These are phyloP conservation scores for Zapornia atra DNA, from an alignment of 2,113 vertebrate genomes.

Conservation along the genomic window DNA sequence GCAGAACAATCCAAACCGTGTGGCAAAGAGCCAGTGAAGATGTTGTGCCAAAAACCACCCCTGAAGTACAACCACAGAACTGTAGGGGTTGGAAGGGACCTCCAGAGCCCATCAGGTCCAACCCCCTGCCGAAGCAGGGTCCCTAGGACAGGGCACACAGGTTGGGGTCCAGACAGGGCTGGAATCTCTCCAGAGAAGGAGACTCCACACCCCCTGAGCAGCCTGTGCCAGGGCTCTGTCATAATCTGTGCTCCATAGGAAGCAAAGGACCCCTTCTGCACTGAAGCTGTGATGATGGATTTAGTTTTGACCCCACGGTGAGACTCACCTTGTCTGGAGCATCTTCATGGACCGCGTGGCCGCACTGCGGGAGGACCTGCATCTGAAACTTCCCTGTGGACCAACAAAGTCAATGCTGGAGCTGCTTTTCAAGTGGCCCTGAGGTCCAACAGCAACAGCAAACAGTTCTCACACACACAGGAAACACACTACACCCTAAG, in stretches of 20 bases:
- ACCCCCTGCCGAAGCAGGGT: too few species aligned
- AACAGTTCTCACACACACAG: neutral
- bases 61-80: too few species aligned
- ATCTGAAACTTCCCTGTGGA: constrained; percentile 96
- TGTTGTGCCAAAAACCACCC: fast-evolving
- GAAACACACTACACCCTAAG: neutral
- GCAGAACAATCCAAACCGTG: too few species aligned
- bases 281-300: neutral
- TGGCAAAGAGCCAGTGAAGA: neutral
- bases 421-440: neutral
- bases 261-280: neutral
- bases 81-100: too few species aligned
- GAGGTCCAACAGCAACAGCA: neutral
- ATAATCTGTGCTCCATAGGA: neutral
- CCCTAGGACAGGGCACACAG: too few species aligned
- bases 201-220: too few species aligned
- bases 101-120: too few species aligned
- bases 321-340: constrained; percentile 92
- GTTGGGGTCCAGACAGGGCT: too few species aligned
- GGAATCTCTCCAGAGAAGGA: too few species aligned
- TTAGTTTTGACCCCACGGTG: fast-evolving
- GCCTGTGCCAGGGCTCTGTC: too few species aligned
- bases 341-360: constrained; percentile 98
- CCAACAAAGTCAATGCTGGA: neutral
- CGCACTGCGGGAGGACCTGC: constrained; percentile 97